Evolutionary conservation across 2,113 vertebrate genomes (phyloP).

Genomic region (Emydura subglobosa): DNA sequence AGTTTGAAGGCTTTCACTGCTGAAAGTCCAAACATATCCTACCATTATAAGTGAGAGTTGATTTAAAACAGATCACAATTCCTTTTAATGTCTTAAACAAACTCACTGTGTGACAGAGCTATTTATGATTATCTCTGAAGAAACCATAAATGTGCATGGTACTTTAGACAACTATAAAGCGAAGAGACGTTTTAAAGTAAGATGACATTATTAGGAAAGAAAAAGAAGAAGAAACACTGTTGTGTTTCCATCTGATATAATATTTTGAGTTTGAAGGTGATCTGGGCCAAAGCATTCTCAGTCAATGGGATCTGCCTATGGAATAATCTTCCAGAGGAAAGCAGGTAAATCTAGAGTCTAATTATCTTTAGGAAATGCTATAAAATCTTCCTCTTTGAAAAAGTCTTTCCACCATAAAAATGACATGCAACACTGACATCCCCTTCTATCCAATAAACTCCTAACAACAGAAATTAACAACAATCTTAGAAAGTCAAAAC

Average conservation of each 20-base stretch:
- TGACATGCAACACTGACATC: background rate
- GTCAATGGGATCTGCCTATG: background rate
- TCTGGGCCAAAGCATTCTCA: background rate
- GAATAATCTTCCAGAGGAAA: background rate
- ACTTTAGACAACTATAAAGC: background rate
- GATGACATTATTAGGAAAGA: background rate
- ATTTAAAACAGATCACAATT: conserved; percentile 8
- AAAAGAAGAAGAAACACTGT: background rate
- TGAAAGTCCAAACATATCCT: background rate
- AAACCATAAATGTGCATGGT: background rate
- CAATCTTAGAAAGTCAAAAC: background rate
- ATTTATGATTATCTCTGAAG: conserved; percentile 8
- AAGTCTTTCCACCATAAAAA: background rate
- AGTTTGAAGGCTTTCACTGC: background rate
- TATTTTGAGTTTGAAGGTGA: background rate
- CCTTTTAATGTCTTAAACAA: background rate
- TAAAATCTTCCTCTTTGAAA: background rate
- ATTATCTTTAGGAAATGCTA: background rate
- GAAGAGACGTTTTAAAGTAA: background rate
- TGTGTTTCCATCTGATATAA: background rate
- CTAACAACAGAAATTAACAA: background rate
- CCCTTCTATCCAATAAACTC: too few species aligned
- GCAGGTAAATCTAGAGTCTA: background rate
- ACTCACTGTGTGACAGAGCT: background rate
- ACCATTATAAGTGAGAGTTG: background rate